Evolutionary conservation across 1,140 invertebrate genomes (phyloP), one percentile per base, ranked within the genome.

Genomic region (Bombus superbus): DNA sequence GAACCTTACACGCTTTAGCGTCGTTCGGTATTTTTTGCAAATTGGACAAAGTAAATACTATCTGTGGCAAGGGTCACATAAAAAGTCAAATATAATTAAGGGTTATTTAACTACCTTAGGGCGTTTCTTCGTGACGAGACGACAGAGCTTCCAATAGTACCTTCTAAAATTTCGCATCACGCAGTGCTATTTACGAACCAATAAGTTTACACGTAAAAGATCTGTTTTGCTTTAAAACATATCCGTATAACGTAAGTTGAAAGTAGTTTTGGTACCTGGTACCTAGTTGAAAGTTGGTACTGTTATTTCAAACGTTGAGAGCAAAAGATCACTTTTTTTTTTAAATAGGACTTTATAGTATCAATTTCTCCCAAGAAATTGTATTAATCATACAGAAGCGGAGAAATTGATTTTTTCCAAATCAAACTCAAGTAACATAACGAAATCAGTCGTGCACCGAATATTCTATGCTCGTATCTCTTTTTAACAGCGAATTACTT

Each of bases 41-140:
- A 90, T 73, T 74, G 69, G 53, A 87, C 68, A 76, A 68, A 64
- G 84, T 78, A 82, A 74, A 80, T 85, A 87, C 85, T 76, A 81
- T 81, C 35, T 22, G 11, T 59, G 42, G 32, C 47, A 38, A 83
- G 74, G 57, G n/a, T 85, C n/a, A 74, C 78, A 87, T 87, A 83
- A 42, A 89, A 89, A 90, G 88, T 87, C 82, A 53, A 87, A 81
- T 59, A 75, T 80, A 87, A 90, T 90, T 90, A 83, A 15, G 66
- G 66, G 68, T 47, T 79, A 80, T 90, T 87, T 87, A 85, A 73
- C 47, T 74, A 66, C 64, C 68, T 87, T 84, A 47, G 69, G 13
- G 69, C 72, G 73, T 64, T 83, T 47, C 81, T 82, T 64, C 47
- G 81, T 72, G 81, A 90, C 78, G 74, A 68, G 81, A 40, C 64